These are phyloP conservation scores for Carterocephalus palaemon DNA, from an alignment of 2,888 invertebrate species.

Conservation along the genomic window DNA sequence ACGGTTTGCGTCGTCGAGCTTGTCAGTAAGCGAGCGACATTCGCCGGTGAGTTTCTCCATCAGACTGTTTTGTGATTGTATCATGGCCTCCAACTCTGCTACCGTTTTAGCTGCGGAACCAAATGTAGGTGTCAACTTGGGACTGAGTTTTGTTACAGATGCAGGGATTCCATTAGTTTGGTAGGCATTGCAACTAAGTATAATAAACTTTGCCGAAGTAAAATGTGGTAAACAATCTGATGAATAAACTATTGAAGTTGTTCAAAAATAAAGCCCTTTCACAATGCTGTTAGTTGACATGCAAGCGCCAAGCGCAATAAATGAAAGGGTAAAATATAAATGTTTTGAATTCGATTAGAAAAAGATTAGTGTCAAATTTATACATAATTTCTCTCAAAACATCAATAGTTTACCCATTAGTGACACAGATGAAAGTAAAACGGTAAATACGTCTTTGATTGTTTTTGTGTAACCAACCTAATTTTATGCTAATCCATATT, in stretches of 20 bases:
- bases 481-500: too few relatives aligned
- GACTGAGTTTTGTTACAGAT: not conserved
- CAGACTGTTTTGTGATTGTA: conserved; percentile 94
- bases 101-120: conserved; percentile 89
- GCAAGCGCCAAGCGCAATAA: conserved; percentile 65
- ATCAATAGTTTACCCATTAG: conserved; percentile 79
- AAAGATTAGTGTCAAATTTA: conserved; percentile 8
- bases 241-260: conserved; percentile 83
- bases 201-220: conserved; percentile 9
- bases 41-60: conserved; percentile 94
- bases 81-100: conserved; percentile 92
- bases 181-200: not conserved
- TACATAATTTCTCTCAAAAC: conserved; percentile 66
- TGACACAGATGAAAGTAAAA: conserved; percentile 28
- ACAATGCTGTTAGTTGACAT: conserved; percentile 58
- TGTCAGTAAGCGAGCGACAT: conserved; percentile 92
- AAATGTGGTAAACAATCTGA: conserved; percentile 73
- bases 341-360: conserved; percentile 62
- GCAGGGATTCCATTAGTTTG: not conserved
- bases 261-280: conserved; percentile 68
- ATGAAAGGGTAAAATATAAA: conserved; percentile 79
- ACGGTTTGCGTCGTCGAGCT: conserved; percentile 92
- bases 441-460: conserved; percentile 4
- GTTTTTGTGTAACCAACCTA: conserved; percentile 7
- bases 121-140: conserved; percentile 56